A percentile compares a stretch with the other conserved stretches of the same genome.
These are phyloP conservation scores for Pogonomyrmex barbatus DNA, from an alignment of 1,140 invertebrate genomes.

Conservation along the genomic window DNA sequence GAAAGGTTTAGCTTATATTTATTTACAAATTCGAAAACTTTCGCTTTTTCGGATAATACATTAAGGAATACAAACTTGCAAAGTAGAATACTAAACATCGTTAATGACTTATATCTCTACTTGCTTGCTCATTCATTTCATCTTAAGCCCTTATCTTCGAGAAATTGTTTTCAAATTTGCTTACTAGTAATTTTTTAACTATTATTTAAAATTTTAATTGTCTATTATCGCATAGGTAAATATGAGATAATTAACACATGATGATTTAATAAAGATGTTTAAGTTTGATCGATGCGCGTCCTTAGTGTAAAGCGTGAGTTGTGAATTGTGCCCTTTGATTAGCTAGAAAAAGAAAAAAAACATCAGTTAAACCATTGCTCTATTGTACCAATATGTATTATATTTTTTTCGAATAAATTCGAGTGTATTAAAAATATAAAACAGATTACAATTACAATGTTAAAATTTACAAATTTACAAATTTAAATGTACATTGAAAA, in stretches of 20 bases:
- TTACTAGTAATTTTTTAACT: background rate
- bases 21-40: slow-evolving; percentile 37
- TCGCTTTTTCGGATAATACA: background rate
- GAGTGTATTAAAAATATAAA: background rate
- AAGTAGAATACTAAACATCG: background rate
- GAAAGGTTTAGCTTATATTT: slow-evolving; percentile 29
- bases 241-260: background rate
- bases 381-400: background rate
- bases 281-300: slow-evolving; percentile 16
- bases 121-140: background rate
- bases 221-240: slow-evolving; percentile 13
- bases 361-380: background rate
- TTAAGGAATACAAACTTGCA: background rate
- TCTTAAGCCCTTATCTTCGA: background rate
- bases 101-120: slow-evolving; percentile 1
- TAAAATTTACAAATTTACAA: no score
- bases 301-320: slow-evolving; percentile 60
- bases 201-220: slow-evolving; percentile 3
- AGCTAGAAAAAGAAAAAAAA: slow-evolving; percentile 73
- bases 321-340: slow-evolving; percentile 59
- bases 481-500: background rate
- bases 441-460: no score
- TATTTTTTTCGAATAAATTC: slow-evolving; percentile 4
- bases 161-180: background rate
- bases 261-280: slow-evolving; percentile 35